phyloP scores from a whole-genome alignment of 2,113 vertebrate species.

The Cepphus grylle region DNA sequence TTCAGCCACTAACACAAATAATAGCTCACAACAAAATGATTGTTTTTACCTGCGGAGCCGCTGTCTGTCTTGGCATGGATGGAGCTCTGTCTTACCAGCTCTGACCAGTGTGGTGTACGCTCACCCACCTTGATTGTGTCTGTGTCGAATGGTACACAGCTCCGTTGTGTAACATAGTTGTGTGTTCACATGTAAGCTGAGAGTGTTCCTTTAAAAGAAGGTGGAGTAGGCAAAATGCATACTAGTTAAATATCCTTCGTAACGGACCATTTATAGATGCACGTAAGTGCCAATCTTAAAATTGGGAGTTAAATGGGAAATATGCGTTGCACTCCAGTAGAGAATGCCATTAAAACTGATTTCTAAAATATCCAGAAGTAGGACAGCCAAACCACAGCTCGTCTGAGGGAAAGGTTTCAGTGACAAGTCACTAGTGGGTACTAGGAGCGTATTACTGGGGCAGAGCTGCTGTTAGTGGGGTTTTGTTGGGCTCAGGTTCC shows the following conservation, averaged over 20 bases:
- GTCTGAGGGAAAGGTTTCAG: background rate
- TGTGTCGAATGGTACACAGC: background rate
- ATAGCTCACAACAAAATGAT: background rate
- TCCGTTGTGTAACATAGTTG: background rate
- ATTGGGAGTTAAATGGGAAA: background rate
- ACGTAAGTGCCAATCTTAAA: background rate
- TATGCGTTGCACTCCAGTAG: background rate
- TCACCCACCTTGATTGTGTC: background rate
- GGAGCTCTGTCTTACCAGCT: background rate
- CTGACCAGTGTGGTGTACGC: rapidly evolving
- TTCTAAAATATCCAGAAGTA: background rate
- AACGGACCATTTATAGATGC: background rate
- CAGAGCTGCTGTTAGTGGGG: background rate
- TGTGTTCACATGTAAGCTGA: background rate
- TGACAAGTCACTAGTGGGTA: background rate
- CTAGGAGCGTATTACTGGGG: background rate
- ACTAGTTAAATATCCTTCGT: background rate
- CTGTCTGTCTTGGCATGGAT: background rate
- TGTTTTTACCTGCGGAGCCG: background rate
- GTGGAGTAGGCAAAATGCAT: background rate
- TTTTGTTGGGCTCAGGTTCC: background rate
- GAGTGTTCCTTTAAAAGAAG: background rate
- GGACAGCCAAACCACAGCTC: background rate
- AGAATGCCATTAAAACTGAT: background rate
- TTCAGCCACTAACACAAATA: background rate